These are phyloP conservation scores for Anableps anableps DNA, from an alignment of 2,797 vertebrate genomes.

Conservation along the genomic window DNA sequence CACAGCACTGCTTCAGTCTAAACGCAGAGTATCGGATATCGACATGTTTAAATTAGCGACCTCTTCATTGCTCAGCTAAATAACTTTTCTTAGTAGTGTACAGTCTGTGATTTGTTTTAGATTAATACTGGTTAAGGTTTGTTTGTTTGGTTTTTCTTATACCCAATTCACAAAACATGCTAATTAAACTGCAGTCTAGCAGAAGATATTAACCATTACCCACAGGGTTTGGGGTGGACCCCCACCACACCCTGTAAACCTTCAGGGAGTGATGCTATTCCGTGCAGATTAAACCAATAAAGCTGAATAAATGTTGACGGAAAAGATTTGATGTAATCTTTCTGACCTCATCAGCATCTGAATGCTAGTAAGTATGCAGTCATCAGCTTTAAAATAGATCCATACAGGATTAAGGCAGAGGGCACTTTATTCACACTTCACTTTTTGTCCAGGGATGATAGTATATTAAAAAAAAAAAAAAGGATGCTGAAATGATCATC, in stretches of 20 bases:
- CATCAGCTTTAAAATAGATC: slow-evolving; percentile 44
- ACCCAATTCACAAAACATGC: not conserved
- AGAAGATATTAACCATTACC: not conserved
- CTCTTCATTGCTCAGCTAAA: not conserved
- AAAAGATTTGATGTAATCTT: not conserved
- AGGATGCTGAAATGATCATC: slow-evolving; percentile 33
- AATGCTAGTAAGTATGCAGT: slow-evolving; percentile 27
- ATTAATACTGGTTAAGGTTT: not conserved
- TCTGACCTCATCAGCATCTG: slow-evolving; percentile 8
- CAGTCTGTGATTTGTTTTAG: not conserved
- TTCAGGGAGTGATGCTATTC: slow-evolving; percentile 3
- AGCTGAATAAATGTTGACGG: not conserved
- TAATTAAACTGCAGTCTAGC: not conserved
- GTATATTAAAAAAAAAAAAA: too few relatives aligned
- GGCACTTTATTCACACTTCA: slow-evolving; percentile 4
- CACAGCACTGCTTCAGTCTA: not conserved
- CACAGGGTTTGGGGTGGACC: not conserved
- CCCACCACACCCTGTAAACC: slow-evolving; percentile 35
- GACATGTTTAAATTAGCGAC: not conserved
- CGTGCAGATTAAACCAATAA: not conserved
- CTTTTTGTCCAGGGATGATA: too few relatives aligned
- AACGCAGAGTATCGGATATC: not conserved
- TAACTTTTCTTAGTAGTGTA: not conserved
- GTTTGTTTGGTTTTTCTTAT: not conserved
- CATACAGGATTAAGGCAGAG: slow-evolving; percentile 20